Conservation (phyloP, 2,113 vertebrate genomes). For the Anthoscopus minutus region DNA sequence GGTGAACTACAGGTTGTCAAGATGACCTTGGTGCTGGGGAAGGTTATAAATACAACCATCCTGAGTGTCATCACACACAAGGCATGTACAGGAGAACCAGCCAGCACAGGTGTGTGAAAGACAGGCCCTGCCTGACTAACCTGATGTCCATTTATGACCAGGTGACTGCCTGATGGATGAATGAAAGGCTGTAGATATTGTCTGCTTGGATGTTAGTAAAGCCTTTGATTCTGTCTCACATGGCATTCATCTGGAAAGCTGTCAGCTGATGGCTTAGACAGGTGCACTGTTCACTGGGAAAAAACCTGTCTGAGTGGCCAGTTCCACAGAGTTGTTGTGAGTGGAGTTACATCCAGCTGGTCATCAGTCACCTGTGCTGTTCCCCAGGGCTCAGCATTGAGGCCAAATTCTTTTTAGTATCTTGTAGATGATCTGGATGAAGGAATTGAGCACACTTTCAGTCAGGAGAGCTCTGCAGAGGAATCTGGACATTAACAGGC, state of each 20-base stretch:
- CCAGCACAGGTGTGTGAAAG: fast-evolving
- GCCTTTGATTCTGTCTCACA: not conserved
- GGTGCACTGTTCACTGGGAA: not conserved
- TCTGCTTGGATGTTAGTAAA: not conserved
- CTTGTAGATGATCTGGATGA: not conserved
- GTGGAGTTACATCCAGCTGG: not conserved
- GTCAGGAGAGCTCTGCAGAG: not conserved
- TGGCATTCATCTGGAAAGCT: not conserved
- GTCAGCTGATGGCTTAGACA: not conserved
- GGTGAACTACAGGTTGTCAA: not conserved
- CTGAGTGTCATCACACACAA: not conserved
- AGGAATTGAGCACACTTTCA: not conserved
- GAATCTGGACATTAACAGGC: not conserved
- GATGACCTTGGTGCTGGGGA: not conserved
- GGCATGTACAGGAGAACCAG: not conserved
- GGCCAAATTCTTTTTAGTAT: not conserved
- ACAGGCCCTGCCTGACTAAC: not conserved
- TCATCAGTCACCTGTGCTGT: not conserved
- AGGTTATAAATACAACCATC: not conserved
- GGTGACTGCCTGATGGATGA: not conserved
- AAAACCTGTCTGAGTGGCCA: not conserved
- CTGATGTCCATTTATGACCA: not conserved
- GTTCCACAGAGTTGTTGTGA: no score
- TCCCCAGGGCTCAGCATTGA: not conserved
- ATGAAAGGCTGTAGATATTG: not conserved